A percentile compares a stretch with the other conserved stretches of the same genome.
Evolutionary conservation across 2,888 invertebrate species (phyloP).

Genomic region (Parnassius apollo): DNA sequence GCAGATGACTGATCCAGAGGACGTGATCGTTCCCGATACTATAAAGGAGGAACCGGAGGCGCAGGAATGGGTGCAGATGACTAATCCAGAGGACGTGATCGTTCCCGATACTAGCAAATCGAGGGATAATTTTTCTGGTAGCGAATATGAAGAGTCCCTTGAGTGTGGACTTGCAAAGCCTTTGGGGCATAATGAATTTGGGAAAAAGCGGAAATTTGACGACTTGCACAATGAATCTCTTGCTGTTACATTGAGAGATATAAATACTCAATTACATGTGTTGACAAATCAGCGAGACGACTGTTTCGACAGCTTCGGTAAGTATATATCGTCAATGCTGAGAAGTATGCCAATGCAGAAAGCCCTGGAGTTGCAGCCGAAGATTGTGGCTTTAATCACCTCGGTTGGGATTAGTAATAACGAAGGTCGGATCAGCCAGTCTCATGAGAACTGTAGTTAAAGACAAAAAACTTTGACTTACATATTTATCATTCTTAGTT

Average conservation of each 20-base stretch:
- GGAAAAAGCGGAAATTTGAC: not conserved
- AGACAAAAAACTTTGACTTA: not conserved
- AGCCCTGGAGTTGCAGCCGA: conserved; percentile 46
- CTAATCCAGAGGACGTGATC: conserved; percentile 5
- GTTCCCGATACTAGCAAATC: not conserved
- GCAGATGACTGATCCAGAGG: conserved; percentile 13
- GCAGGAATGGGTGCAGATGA: conserved; percentile 17
- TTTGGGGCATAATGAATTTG: not conserved
- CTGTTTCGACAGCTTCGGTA: conserved; percentile 48
- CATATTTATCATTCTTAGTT: too few species aligned
- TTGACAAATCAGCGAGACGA: conserved; percentile 33
- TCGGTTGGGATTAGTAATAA: not conserved
- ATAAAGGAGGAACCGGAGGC: not conserved
- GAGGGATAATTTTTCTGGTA: not conserved
- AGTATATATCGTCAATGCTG: conserved; percentile 48
- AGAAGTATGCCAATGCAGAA: conserved; percentile 40
- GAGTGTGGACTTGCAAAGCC: not conserved
- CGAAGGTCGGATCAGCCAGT: not conserved
- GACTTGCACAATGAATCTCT: not conserved
- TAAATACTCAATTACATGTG: not conserved
- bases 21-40: not conserved
- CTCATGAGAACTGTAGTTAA: not conserved
- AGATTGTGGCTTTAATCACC: conserved; percentile 27
- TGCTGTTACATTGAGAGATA: not conserved
- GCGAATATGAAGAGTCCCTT: not conserved